These are phyloP conservation scores for Mus caroli DNA, from an alignment of 2,797 vertebrate species.

Conservation along the genomic window DNA sequence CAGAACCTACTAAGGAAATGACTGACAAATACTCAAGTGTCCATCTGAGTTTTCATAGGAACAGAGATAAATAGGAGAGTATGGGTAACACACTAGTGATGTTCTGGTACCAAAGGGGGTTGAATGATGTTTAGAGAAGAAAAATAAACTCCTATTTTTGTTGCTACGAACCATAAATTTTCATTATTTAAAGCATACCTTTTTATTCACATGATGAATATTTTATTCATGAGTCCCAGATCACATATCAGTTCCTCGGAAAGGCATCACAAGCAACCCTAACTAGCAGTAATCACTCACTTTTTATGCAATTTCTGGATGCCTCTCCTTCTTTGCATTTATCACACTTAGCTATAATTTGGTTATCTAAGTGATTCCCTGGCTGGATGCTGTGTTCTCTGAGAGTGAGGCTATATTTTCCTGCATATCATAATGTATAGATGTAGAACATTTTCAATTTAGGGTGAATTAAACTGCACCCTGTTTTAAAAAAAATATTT, in stretches of 20 bases:
- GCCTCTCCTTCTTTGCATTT: constrained; percentile 15
- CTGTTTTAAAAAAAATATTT: neutral
- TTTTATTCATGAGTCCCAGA: constrained; percentile 46
- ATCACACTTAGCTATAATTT: neutral
- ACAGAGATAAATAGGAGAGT: neutral
- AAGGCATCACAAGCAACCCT: neutral
- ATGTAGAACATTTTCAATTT: neutral
- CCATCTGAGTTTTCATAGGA: neutral
- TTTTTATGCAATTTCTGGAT: neutral
- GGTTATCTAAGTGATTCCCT: neutral
- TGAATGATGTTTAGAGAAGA: constrained; percentile 26
- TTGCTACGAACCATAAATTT: constrained; percentile 27
- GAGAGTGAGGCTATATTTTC: neutral
- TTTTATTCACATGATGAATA: constrained; percentile 13
- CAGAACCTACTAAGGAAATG: neutral
- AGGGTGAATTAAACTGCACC: constrained; percentile 29
- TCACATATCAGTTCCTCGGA: neutral
- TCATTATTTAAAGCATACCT: neutral
- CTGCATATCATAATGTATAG: neutral
- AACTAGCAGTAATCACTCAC: neutral
- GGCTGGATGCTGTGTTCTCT: neutral
- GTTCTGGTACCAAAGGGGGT: neutral
- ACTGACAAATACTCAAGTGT: neutral
- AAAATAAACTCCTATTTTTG: neutral
- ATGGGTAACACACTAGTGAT: neutral